These are phyloP conservation scores for Aphelinus certus DNA, from an alignment of 1,140 invertebrate species.

Conservation along the genomic window DNA sequence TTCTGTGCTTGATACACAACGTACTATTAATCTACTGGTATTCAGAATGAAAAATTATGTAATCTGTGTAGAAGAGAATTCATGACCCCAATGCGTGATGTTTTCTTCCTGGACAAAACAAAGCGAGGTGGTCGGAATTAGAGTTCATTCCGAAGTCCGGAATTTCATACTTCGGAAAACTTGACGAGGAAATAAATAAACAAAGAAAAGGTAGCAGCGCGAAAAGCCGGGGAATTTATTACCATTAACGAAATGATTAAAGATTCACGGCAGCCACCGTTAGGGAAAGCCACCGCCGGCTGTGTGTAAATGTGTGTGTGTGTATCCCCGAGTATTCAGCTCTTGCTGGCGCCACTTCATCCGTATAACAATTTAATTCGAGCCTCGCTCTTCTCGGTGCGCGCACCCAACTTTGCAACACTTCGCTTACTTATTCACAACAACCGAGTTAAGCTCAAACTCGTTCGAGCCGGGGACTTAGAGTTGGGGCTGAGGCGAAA, in stretches of 20 bases:
- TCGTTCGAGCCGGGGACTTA: conserved; percentile 48
- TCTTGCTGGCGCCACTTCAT: conserved; percentile 57
- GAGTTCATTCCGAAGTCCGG: no score
- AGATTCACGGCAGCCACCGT: conserved; percentile 56
- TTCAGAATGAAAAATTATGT: no score
- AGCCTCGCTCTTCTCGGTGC: conserved; percentile 43
- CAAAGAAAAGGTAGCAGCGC: no score
- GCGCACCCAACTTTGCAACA: conserved; percentile 62
- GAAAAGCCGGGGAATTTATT: conserved; percentile 45
- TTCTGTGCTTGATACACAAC: no score
- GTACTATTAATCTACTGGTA: no score
- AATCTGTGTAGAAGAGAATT: no score
- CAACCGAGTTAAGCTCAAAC: conserved; percentile 62
- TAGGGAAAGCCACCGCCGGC: no score
- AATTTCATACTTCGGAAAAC: no score
- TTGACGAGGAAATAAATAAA: no score
- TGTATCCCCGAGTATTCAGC: conserved; percentile 51
- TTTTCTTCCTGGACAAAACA: no score
- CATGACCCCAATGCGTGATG: no score
- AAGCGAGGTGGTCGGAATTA: no score
- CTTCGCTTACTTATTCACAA: conserved; percentile 65
- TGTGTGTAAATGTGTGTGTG: conserved; percentile 39
- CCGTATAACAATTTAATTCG: conserved; percentile 65
- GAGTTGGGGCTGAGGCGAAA: conserved; percentile 2
- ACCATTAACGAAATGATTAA: conserved; percentile 59